Evolutionary conservation across 2,797 vertebrate genomes (phyloP).

Genomic region (Erpetoichthys calabaricus): DNA sequence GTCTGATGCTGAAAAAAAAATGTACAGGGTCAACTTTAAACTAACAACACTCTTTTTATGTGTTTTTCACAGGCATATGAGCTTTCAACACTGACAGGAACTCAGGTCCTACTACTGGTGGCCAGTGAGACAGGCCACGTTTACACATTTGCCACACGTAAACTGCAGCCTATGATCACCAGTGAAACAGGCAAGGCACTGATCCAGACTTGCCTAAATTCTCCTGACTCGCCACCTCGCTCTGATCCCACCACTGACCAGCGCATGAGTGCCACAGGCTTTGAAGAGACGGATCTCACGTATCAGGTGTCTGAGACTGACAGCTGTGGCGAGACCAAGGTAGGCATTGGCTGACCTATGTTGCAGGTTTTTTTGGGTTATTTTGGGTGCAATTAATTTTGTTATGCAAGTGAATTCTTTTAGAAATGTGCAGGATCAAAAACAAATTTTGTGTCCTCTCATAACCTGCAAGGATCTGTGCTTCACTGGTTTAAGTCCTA

Average conservation of each 20-base stretch:
- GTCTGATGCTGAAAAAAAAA: too few species aligned
- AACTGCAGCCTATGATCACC: constrained; percentile 98
- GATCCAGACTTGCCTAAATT: constrained; percentile 97
- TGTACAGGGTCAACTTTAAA: too few species aligned
- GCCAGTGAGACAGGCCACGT: constrained; percentile 96
- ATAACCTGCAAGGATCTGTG: background rate
- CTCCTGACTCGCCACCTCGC: constrained; percentile 87
- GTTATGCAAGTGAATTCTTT: background rate
- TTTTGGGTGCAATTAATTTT: background rate
- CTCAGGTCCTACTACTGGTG: constrained; percentile 88
- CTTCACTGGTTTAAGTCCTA: too few species aligned
- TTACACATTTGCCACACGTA: constrained; percentile 92
- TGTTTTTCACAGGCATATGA: constrained; percentile 75
- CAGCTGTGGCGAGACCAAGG: constrained; percentile 92
- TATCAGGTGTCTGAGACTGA: constrained; percentile 96
- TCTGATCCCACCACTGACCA: constrained; percentile 91
- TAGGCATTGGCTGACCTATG: constrained; percentile 24
- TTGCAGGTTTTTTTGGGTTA: background rate
- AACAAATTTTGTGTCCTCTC: too few species aligned
- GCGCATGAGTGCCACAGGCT: constrained; percentile 95
- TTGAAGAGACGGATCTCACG: constrained; percentile 93
- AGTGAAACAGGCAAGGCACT: constrained; percentile 95
- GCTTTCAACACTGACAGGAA: constrained; percentile 91
- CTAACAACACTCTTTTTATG: background rate
- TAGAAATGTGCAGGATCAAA: too few species aligned